These are phyloP conservation scores for Campodea augens DNA, from an alignment of 1,140 invertebrate species.

Conservation along the genomic window DNA sequence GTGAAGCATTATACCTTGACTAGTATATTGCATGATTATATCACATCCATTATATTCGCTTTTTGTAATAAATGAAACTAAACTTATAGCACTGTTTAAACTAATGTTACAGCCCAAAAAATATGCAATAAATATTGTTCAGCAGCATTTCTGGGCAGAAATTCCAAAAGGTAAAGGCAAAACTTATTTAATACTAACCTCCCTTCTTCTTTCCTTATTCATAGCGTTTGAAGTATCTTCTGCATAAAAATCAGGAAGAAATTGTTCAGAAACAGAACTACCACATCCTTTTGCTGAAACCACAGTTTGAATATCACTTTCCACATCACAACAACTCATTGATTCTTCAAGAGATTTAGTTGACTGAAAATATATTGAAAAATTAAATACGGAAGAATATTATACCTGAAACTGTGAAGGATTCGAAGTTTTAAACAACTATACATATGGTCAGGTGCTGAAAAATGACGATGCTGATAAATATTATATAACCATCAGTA, in stretches of 20 bases:
- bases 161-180: neutral
- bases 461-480: too few relatives aligned
- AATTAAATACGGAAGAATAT: neutral
- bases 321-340: slow-evolving; percentile 45
- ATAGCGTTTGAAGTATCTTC: slow-evolving; percentile 83
- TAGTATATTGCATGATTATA: too few relatives aligned
- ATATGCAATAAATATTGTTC: too few relatives aligned
- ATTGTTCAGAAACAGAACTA: slow-evolving; percentile 47
- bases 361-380: slow-evolving; percentile 29
- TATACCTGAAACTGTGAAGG: neutral
- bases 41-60: too few relatives aligned
- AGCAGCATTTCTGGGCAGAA: too few relatives aligned
- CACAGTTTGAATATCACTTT: slow-evolving; percentile 47
- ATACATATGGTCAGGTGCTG: too few relatives aligned
- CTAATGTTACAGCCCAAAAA: too few relatives aligned
- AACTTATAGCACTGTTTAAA: too few relatives aligned
- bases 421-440: neutral
- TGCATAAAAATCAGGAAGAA: slow-evolving; percentile 83
- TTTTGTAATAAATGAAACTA: too few relatives aligned
- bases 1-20: too few relatives aligned
- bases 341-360: slow-evolving; percentile 46
- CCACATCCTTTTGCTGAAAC: slow-evolving; percentile 36
- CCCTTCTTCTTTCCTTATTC: slow-evolving; percentile 72
- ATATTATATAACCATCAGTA: too few relatives aligned
- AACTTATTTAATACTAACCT: slow-evolving; percentile 32